A percentile compares a stretch with the other conserved stretches of the same genome.
Conservation (phyloP, 2,113 vertebrate species). For the Aptenodytes forsteri region DNA sequence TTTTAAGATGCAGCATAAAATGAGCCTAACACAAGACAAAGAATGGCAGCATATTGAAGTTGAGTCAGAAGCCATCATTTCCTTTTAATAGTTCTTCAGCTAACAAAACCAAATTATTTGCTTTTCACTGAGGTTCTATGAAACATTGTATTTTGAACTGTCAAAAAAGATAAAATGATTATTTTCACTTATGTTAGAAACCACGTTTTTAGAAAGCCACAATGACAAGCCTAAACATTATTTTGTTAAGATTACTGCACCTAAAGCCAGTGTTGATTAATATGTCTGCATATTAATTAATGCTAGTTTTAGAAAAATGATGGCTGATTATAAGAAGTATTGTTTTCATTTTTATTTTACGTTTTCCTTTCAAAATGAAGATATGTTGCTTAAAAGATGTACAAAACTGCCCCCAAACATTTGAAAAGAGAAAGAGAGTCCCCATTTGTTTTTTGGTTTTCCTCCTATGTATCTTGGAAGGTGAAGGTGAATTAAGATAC, state of each 20-base stretch:
- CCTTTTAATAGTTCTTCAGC: neutral
- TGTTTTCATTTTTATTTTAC: neutral
- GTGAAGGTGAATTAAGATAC: neutral
- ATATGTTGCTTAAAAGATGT: slow-evolving; percentile 50
- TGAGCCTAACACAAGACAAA: neutral
- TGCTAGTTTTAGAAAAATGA: neutral
- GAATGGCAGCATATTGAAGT: neutral
- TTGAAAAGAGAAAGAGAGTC: neutral
- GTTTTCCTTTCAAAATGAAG: slow-evolving; percentile 26
- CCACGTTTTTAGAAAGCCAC: neutral
- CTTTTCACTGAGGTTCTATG: neutral
- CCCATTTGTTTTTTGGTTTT: neutral
- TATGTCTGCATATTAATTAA: slow-evolving; percentile 49
- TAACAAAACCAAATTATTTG: neutral
- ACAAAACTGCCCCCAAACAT: neutral
- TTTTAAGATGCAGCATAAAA: neutral
- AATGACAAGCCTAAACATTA: neutral
- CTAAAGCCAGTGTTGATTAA: slow-evolving; percentile 31
- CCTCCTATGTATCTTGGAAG: neutral
- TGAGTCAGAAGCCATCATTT: neutral
- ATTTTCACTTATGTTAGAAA: neutral
- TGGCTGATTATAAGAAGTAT: neutral
- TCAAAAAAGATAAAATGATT: neutral
- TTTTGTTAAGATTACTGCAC: neutral
- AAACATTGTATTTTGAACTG: neutral